Conservation (phyloP, 2,888 invertebrate genomes). For the Drosophila falleni region DNA sequence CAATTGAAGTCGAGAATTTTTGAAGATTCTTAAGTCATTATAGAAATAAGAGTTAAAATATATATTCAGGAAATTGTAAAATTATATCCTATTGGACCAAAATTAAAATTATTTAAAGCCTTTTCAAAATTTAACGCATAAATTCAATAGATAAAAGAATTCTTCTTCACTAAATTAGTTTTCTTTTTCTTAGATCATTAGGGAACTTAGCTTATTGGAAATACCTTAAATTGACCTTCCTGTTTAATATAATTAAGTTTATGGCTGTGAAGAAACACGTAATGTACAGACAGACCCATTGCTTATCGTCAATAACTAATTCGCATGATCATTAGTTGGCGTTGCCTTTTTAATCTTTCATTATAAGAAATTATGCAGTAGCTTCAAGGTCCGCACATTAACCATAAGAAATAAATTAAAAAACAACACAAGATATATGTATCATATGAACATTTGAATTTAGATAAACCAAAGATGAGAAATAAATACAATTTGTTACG, state of each 20-base stretch:
- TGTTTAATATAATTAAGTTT: conserved; percentile 30
- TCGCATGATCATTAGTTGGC: conserved; percentile 68
- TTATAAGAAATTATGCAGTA: conserved; percentile 55
- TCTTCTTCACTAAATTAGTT: conserved; percentile 5
- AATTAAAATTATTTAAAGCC: neutral
- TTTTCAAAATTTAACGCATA: neutral
- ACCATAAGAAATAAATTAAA: conserved; percentile 1
- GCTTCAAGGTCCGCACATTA: conserved; percentile 54
- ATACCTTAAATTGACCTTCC: conserved; percentile 40
- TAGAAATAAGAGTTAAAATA: neutral
- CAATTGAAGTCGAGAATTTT: neutral
- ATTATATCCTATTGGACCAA: neutral
- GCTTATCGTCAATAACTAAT: conserved; percentile 61
- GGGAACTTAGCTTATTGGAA: conserved; percentile 15
- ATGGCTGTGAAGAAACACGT: conserved; percentile 32
- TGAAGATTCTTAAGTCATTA: neutral
- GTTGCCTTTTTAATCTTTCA: conserved; percentile 44
- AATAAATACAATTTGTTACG: conserved; percentile 57
- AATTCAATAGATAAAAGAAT: neutral
- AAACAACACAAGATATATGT: conserved; percentile 7
- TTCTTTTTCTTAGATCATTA: conserved; percentile 11
- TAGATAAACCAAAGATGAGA: conserved; percentile 35
- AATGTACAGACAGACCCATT: conserved; percentile 21
- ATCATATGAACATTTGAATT: conserved; percentile 36
- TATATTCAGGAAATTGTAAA: neutral